phyloP scores from a whole-genome alignment of 2,797 vertebrate genomes.

The Lacerta bilineata region DNA sequence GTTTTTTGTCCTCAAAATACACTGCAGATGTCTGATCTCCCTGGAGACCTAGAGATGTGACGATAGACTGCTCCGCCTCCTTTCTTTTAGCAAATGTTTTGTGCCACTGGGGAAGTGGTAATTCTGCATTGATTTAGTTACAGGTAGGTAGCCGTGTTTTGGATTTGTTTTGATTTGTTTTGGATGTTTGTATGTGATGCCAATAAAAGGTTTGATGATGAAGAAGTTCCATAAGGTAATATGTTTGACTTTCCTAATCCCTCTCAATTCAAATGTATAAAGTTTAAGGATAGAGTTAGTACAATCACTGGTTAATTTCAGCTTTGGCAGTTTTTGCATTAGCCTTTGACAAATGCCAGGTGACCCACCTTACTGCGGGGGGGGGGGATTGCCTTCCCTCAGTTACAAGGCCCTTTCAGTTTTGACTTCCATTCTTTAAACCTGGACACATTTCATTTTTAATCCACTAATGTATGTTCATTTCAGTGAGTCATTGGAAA shows the following conservation, averaged over 20 bases:
- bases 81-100: too few relatives aligned
- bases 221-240: background rate
- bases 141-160: too few relatives aligned
- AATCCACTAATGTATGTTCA: slow-evolving; percentile 30
- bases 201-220: too few relatives aligned
- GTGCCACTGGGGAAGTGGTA: too few relatives aligned
- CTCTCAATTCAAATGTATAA: background rate
- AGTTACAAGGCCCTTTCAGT: background rate
- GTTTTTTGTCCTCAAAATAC: too few relatives aligned
- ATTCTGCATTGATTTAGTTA: too few relatives aligned
- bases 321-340: background rate
- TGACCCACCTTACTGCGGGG: background rate
- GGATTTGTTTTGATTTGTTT: too few relatives aligned
- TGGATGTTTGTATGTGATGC: too few relatives aligned
- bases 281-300: background rate
- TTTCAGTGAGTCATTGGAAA: slow-evolving; percentile 36
- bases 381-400: background rate
- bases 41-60: too few relatives aligned
- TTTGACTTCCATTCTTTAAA: slow-evolving; percentile 31
- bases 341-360: background rate
- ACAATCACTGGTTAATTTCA: slow-evolving; percentile 12
- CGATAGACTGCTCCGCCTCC: too few relatives aligned
- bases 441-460: slow-evolving; percentile 33
- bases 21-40: too few relatives aligned
- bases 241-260: background rate